Evolutionary conservation across 1,140 invertebrate genomes (phyloP).

Genomic region (Diprion similis): DNA sequence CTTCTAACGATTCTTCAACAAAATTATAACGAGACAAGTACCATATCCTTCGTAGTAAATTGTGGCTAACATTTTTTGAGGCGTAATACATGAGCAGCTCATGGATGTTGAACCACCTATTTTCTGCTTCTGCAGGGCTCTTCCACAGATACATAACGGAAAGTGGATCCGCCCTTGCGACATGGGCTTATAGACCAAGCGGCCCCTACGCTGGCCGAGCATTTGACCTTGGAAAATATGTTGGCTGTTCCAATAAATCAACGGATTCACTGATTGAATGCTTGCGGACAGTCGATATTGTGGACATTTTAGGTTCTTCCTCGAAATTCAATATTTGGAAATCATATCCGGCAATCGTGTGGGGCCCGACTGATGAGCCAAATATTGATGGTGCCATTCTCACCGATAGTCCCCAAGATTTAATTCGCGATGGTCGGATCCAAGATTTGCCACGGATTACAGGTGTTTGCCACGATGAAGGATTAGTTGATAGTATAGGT

Average conservation of each 20-base stretch:
- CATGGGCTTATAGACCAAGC: conserved; percentile 58
- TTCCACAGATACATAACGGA: conserved; percentile 67
- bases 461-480: conserved; percentile 27
- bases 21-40: too few species aligned
- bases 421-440: conserved; percentile 16
- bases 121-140: conserved; percentile 49
- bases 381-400: conserved; percentile 26
- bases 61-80: too few species aligned
- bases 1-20: too few species aligned
- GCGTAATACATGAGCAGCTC: too few species aligned
- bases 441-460: conserved; percentile 27
- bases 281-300: conserved; percentile 11
- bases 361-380: conserved; percentile 28
- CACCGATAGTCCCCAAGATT: conserved; percentile 23
- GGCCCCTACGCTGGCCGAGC: conserved; percentile 17
- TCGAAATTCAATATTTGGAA: conserved; percentile 15
- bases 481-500: conserved; percentile 9
- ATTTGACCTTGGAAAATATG: conserved; percentile 16
- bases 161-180: conserved; percentile 68
- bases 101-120: not conserved
- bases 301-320: conserved; percentile 4
- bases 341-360: conserved; percentile 10
- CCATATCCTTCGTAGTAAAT: too few species aligned
- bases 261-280: conserved; percentile 26
- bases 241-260: conserved; percentile 25